Evolutionary conservation across 1,140 invertebrate species (phyloP), one percentile per base, ranked within the genome.

Genomic region (Trachelipus rathkii): DNA sequence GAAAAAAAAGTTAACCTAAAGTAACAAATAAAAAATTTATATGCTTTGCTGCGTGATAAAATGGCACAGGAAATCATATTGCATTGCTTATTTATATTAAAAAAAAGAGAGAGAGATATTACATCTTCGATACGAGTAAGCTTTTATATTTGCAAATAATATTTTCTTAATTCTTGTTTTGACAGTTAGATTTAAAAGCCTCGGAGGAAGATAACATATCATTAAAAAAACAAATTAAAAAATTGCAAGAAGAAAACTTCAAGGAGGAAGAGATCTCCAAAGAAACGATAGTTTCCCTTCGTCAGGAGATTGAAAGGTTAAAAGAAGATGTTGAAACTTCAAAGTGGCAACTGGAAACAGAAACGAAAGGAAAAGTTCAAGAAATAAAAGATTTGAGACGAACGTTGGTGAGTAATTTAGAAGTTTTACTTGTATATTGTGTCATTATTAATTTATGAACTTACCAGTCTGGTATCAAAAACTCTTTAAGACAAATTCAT

Each of bases 131-230:
- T 33, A 33, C 33, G 2, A 33, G 33, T 33, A 33, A 33, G 33
- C 33, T 33, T 33, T 33, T 33, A 33, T 33, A 33, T 3, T 6
- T 33, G 6, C 33, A 33, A 3, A 6, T 33, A 33, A 33, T 33
- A 33, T 33, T 33, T 33, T 6, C 33, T 33, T 33, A 33, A 33
- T 24, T 91, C 44, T 71, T 44, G 15, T 73, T 13, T 23, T 69
- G 45, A 0, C 44, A 78, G 77, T 24, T n/a, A 0, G 92, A 93
- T 82, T 88, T 92, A 72, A 86, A 92, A 78, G 86, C 92, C 77
- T 90, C 92, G 0, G 89, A 93, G 76, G 88, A 89, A 45, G 90
- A 92, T 81, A 90, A 89, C 67, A 88, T 89, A 74, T 87, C 88
- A 77, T 84, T 92, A 67, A 87, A 33, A 50, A 44, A 71, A 33